Base-by-base conservation (phyloP, 1,140 invertebrate species). In the Samia ricini region DNA sequence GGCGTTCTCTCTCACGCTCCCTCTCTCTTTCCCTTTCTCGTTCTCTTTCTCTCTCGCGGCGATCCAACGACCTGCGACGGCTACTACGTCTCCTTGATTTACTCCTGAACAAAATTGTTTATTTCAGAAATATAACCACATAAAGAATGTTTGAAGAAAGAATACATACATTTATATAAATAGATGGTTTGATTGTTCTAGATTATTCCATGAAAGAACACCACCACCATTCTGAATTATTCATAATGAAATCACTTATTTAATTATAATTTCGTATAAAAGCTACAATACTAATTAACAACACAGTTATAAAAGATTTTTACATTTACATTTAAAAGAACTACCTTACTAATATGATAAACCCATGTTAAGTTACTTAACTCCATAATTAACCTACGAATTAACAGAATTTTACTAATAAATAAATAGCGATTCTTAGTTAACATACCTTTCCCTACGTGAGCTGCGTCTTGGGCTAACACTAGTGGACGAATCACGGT, bases 401-500 rank as follows among this genome's bases (percentile, higher is more conserved):
- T n/a, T n/a, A n/a, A n/a, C n/a, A n/a, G n/a, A n/a, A n/a, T n/a
- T n/a, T n/a, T n/a, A n/a, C n/a, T n/a, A n/a, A n/a, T n/a, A n/a
- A n/a, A n/a, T n/a, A n/a, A n/a, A n/a, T n/a, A n/a, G n/a, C n/a
- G n/a, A n/a, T n/a, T 18, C 10, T 52, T 52, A 52, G n/a, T 52
- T 15, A 7, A 52, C 21, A 42, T 81, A 90, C 86, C 90, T 91
- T 59, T 91, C 90, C 60, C 91, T 81, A 5, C 85, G 81, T 0
- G 89, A 90, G 66, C 91, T 91, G 15, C 89, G 77, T 19, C 88
- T 71, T 4, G 91, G 90, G 63, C 91, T 89, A 69, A 90, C 69
- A 69, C 94, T 95, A 54, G 93, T 94, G 0, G 94, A 95, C 24
- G 94, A 94, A 68, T 96, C 95, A 50, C 96, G 95, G 76, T 97